Conservation (phyloP, 2,797 vertebrate species). For the Aldrovandia affinis region DNA sequence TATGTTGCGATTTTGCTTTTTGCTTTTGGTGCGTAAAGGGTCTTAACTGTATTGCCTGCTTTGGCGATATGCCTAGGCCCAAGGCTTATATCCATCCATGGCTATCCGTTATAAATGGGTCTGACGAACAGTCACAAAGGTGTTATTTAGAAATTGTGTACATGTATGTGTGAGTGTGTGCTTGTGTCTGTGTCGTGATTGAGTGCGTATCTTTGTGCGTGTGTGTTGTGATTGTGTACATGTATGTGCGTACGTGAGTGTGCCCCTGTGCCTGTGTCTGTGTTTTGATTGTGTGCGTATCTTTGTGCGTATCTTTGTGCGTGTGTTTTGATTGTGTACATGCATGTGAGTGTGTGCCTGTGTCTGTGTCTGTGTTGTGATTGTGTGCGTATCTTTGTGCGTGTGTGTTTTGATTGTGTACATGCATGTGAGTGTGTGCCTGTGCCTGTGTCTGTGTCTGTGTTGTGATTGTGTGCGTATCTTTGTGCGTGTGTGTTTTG, state of each 20-base stretch:
- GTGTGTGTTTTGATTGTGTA: not conserved
- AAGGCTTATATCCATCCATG: not conserved
- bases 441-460: not conserved
- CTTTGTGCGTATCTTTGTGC: not conserved
- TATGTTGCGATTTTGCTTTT: slow-evolving; percentile 10
- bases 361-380: slow-evolving; percentile 21
- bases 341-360: not conserved
- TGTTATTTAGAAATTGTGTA: not conserved
- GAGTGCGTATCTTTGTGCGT: too few relatives aligned
- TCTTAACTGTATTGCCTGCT: not conserved
- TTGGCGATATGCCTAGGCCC: not conserved
- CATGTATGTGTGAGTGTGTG: not conserved
- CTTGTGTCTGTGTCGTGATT: not conserved
- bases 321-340: not conserved
- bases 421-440: not conserved
- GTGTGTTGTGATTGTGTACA: not conserved
- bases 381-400: slow-evolving; percentile 12
- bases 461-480: too few relatives aligned
- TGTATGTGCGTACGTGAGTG: not conserved
- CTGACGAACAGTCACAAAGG: not conserved
- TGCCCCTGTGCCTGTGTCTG: not conserved
- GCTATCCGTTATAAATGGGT: not conserved
- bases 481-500: too few relatives aligned
- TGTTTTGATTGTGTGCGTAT: too few relatives aligned
- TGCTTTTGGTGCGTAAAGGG: slow-evolving; percentile 1